phyloP scores from a whole-genome alignment of 2,888 invertebrate genomes.

The Scaptomyza flava region DNA sequence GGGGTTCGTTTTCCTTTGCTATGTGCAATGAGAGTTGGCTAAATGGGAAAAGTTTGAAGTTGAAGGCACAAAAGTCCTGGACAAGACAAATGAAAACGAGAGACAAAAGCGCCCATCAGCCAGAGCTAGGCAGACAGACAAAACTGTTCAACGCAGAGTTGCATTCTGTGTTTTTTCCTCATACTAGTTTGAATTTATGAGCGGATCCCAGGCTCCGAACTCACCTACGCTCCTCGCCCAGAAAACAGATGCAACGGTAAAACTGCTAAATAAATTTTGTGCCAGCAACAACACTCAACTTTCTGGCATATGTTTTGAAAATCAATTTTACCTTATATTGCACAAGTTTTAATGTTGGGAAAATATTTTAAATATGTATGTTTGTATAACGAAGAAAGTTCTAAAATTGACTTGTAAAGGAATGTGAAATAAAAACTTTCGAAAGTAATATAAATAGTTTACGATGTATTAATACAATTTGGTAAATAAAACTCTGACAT shows the following conservation, averaged over 20 bases:
- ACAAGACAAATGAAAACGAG: constrained; percentile 67
- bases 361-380: constrained; percentile 5
- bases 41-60: constrained; percentile 80
- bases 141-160: constrained; percentile 19
- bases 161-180: constrained; percentile 25
- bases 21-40: constrained; percentile 58
- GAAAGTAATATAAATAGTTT: background rate
- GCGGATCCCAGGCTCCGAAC: constrained; percentile 5
- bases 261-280: constrained; percentile 27
- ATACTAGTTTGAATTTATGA: constrained; percentile 33
- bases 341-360: constrained; percentile 5
- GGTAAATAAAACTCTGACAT: background rate
- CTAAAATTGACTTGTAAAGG: background rate
- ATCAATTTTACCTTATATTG: constrained; percentile 17
- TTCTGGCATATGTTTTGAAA: constrained; percentile 27
- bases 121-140: constrained; percentile 26
- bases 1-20: constrained; percentile 16
- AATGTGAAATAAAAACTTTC: background rate
- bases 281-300: constrained; percentile 31
- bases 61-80: constrained; percentile 73
- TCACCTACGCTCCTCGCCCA: background rate
- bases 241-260: constrained; percentile 4
- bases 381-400: background rate
- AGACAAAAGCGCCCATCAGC: constrained; percentile 36
- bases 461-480: background rate